Conservation (phyloP, 1,140 invertebrate genomes). For the Lasaia peninsularis region DNA sequence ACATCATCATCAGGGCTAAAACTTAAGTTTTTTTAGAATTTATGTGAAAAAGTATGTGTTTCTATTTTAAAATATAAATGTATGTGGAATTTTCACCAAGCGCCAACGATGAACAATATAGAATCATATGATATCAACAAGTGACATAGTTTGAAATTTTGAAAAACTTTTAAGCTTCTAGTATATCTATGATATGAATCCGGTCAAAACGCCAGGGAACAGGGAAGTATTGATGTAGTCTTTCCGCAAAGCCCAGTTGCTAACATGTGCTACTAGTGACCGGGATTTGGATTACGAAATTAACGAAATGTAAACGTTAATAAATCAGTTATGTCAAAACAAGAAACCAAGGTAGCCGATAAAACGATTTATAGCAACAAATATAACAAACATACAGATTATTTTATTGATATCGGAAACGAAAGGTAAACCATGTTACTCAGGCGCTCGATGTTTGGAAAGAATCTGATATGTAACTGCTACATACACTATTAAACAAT, state of each 20-base stretch:
- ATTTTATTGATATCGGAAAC: conserved; percentile 20
- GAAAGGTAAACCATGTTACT: conserved; percentile 16
- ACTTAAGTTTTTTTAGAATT: too few species aligned
- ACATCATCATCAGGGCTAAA: too few species aligned
- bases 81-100: too few species aligned
- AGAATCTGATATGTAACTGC: not conserved
- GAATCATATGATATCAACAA: too few species aligned
- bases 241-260: not conserved
- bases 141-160: too few species aligned
- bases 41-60: too few species aligned
- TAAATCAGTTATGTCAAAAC: not conserved
- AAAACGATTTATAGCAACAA: conserved; percentile 8
- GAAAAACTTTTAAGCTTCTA: too few species aligned
- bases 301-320: not conserved
- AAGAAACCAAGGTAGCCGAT: conserved; percentile 11
- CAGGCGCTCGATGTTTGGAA: not conserved
- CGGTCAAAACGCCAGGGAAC: not conserved
- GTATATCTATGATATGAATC: too few species aligned
- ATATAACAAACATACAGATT: conserved; percentile 16
- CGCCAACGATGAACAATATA: too few species aligned
- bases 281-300: not conserved
- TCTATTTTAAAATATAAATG: too few species aligned
- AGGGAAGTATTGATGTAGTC: not conserved
- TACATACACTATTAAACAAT: too few species aligned
- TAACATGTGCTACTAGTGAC: not conserved